Percentiles rank a stretch among this genome's conserved stretches.
Conservation (phyloP, 2,888 invertebrate genomes). For the Halocaridina rubra region DNA sequence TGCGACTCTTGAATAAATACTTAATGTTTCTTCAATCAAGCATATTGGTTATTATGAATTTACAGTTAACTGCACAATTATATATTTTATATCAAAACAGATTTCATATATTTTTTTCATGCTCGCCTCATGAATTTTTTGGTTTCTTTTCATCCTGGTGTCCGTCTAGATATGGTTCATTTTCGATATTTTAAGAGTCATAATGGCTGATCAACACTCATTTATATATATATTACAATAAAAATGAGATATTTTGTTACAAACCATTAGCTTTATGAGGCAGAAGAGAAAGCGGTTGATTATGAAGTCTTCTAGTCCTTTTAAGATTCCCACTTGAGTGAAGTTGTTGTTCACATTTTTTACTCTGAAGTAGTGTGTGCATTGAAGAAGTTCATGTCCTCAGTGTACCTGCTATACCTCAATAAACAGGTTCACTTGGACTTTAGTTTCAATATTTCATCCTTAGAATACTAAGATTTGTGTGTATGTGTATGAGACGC, state of each 20-base stretch:
- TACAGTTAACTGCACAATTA: too few relatives aligned
- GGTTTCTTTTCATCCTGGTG: too few relatives aligned
- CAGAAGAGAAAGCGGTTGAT: slow-evolving; percentile 57
- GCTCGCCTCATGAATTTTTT: too few relatives aligned
- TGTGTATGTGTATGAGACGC: not conserved
- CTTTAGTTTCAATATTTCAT: not conserved
- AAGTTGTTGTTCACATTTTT: slow-evolving; percentile 59
- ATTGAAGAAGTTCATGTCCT: slow-evolving; percentile 47
- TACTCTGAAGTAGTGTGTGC: slow-evolving; percentile 58
- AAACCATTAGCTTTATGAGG: slow-evolving; percentile 55
- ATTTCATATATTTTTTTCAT: too few relatives aligned
- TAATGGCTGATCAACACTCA: slow-evolving; percentile 32
- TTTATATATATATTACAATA: slow-evolving; percentile 54
- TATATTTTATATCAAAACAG: too few relatives aligned
- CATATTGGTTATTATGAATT: too few relatives aligned
- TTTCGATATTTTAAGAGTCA: slow-evolving; percentile 2
- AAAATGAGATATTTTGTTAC: slow-evolving; percentile 56
- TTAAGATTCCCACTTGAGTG: slow-evolving; percentile 55
- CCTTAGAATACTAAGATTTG: not conserved
- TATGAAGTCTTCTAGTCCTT: slow-evolving; percentile 60
- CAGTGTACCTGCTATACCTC: slow-evolving; percentile 49
- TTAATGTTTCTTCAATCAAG: not conserved
- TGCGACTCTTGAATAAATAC: slow-evolving; percentile 9
- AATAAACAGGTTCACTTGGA: slow-evolving; percentile 55
- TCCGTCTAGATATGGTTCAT: too few relatives aligned